phyloP scores from a whole-genome alignment of 30 jellyfish, hydroid and myxozoan species.

The Clytia hemisphaerica region DNA sequence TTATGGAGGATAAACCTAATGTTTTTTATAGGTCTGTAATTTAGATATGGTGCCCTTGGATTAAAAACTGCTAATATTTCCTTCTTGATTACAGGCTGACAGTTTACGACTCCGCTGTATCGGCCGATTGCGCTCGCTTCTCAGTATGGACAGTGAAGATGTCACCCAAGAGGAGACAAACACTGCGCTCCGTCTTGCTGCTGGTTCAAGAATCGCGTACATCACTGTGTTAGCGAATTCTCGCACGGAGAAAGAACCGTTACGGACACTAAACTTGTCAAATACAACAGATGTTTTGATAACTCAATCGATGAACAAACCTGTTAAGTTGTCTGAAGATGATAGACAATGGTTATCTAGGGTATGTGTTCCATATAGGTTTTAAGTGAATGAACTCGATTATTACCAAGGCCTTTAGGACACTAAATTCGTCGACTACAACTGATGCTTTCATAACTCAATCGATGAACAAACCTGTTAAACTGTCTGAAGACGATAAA shows the following conservation, averaged over 20 bases:
- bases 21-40: background rate
- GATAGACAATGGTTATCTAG: constrained; percentile 62
- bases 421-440: too few relatives aligned
- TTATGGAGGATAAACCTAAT: too few relatives aligned
- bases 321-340: constrained; percentile 45
- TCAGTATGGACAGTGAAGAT: constrained; percentile 32
- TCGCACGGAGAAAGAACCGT: constrained; percentile 50
- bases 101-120: constrained; percentile 80
- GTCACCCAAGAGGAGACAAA: constrained; percentile 79
- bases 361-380: too few relatives aligned
- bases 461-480: too few relatives aligned
- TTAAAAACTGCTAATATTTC: background rate
- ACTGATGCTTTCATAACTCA: too few relatives aligned
- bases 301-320: constrained; percentile 41
- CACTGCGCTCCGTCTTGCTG: constrained; percentile 66
- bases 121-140: constrained; percentile 66
- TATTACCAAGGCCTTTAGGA: too few relatives aligned
- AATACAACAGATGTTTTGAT: constrained; percentile 45
- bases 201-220: constrained; percentile 74
- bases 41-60: background rate
- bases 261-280: constrained; percentile 49
- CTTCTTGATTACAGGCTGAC: constrained; percentile 31
- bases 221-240: constrained; percentile 73
- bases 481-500: too few relatives aligned
- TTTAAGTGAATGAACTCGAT: too few relatives aligned